These are phyloP conservation scores for Monoplex corrugatus DNA, from an alignment of 2,888 invertebrate species.

Conservation along the genomic window DNA sequence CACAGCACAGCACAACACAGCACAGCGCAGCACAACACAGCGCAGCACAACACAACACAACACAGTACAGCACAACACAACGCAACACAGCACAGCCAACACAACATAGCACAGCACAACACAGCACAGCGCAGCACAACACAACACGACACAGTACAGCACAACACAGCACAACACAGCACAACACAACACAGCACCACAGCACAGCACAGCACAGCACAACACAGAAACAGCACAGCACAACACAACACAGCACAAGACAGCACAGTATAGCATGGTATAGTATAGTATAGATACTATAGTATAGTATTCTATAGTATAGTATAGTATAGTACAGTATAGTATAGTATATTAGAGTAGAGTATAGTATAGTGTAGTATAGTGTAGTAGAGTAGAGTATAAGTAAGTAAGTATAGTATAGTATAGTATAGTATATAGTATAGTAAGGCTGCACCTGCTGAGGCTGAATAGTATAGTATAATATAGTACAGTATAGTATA, in stretches of 20 bases:
- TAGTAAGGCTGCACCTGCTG: too few relatives aligned
- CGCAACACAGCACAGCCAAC: neutral
- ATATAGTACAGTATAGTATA: neutral
- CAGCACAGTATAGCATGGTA: neutral
- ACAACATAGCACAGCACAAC: neutral
- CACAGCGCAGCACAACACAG: neutral
- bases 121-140: neutral
- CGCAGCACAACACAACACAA: neutral
- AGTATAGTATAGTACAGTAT: too few relatives aligned
- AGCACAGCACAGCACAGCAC: neutral
- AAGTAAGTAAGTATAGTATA: too few relatives aligned
- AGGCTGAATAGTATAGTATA: neutral
- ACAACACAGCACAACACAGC: neutral
- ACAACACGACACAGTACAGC: neutral
- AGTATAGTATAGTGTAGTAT: neutral
- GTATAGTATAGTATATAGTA: neutral
- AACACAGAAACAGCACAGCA: too few relatives aligned
- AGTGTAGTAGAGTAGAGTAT: neutral
- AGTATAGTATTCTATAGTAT: neutral
- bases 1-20: neutral
- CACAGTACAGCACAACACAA: neutral
- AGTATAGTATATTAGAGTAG: neutral
- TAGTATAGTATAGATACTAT: too few relatives aligned
- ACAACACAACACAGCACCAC: neutral
- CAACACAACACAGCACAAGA: neutral